Evolutionary conservation across 2,888 invertebrate species (phyloP), one percentile per base, ranked within the genome.

Genomic region (Scaptomyza reducta): DNA sequence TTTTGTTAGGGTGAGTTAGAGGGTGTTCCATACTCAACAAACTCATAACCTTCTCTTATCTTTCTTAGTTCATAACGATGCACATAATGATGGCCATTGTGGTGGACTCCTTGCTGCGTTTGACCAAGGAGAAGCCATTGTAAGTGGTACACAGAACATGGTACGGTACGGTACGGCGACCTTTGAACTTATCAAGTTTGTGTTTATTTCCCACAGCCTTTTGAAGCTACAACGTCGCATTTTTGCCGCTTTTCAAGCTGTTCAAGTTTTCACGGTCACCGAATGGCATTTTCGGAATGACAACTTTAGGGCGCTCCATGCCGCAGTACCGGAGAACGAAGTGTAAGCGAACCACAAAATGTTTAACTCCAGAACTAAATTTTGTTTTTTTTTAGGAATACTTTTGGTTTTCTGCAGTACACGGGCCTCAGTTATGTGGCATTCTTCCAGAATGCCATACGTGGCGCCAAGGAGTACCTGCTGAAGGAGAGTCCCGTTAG

Each of bases 51-150:
- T 35, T 66, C 16, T 41, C 14, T 61, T 6, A 25, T 41, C 14
- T 61, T 6, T 27, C 54, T 13, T 79, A 94, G 92, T 94, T 95
- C 7, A 91, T 96, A 49, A 84, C 96, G 0, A 93, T 95, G 53
- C 98, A 98, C 88, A 90, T 97, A 16, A 77, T 97, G 11, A 96
- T 98, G 0, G 97, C 97, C 0, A 88, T 97, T 10, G 77, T 96
- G 0, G 92, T 96, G 25, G 98, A 98, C 86, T 77, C 92, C 0
- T 72, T 94, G 0, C 91, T 96, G 6, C 94, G 94, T 82, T 40
- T 96, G 0, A 88, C 93, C 0, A 96, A 97, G 10, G 93, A 93
- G 63, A 95, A 95, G 89, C 95, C 96, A 10, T 93, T 95, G 96
- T 95, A 91, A 93, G 94, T 74, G 14, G 40, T 33, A 16, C 22